phyloP scores from a whole-genome alignment of 2,797 vertebrate species.

The Myiotriccus ornatus region DNA sequence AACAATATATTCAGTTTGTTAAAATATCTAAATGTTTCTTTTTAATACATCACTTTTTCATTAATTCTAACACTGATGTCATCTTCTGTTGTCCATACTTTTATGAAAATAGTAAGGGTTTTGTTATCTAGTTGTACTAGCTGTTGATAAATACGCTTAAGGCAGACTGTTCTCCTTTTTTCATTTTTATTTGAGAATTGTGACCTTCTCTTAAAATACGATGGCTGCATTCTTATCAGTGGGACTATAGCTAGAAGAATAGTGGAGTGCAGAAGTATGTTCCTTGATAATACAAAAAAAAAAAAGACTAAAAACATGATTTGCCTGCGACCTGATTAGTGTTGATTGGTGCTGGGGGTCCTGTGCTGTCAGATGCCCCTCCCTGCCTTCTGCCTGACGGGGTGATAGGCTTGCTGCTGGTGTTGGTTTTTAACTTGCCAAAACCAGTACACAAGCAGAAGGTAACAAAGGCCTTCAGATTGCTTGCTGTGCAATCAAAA shows the following conservation, averaged over 20 bases:
- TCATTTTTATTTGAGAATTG: not conserved
- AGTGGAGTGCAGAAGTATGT: not conserved
- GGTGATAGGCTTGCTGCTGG: not conserved
- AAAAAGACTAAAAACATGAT: not conserved
- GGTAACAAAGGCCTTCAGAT: not conserved
- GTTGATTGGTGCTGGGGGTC: not conserved
- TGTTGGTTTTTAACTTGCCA: not conserved
- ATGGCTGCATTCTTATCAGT: not conserved
- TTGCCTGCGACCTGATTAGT: not conserved
- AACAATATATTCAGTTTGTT: not conserved
- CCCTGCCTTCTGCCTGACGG: no score
- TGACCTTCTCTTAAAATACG: not conserved
- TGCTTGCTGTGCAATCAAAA: not conserved
- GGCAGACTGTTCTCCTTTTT: not conserved
- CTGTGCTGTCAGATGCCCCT: not conserved
- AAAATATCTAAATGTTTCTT: not conserved
- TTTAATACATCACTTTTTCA: not conserved
- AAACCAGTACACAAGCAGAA: not conserved
- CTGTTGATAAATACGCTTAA: not conserved
- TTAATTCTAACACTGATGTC: not conserved
- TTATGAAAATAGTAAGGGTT: accelerated
- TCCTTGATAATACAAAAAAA: not conserved
- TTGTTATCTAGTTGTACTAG: not conserved
- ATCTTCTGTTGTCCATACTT: not conserved
- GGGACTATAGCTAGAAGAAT: not conserved